phyloP scores from a whole-genome alignment of 2,113 vertebrate species.

The Procavia capensis region DNA sequence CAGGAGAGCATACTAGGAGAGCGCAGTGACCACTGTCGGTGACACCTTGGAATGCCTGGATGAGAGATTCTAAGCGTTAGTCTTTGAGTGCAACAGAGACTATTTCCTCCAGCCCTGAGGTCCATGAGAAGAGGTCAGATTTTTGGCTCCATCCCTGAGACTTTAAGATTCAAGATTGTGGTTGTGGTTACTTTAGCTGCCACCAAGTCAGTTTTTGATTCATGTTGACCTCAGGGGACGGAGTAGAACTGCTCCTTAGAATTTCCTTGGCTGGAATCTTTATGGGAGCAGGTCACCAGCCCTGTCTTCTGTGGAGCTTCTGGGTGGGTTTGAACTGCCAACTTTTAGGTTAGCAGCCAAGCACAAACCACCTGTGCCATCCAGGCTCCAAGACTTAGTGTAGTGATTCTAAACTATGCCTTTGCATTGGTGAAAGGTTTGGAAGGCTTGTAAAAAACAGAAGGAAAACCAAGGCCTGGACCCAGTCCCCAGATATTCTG shows the following conservation, averaged over 20 bases:
- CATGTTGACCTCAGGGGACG: no score
- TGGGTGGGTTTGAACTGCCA: no score
- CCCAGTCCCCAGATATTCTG: neutral
- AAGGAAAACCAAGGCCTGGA: neutral
- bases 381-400: neutral
- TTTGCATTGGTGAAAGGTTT: neutral
- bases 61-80: neutral
- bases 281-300: no score
- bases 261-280: no score
- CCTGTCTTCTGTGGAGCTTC: no score
- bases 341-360: no score
- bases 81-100: neutral
- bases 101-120: neutral
- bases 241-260: no score
- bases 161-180: neutral
- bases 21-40: neutral
- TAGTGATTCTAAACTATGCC: neutral
- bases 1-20: neutral
- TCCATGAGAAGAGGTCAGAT: neutral
- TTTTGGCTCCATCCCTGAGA: neutral
- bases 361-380: no score
- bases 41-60: neutral
- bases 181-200: no score
- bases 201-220: no score
- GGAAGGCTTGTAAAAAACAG: neutral